Evolutionary conservation across 2,113 vertebrate genomes (phyloP).

Genomic region (Hemiprocne comata): DNA sequence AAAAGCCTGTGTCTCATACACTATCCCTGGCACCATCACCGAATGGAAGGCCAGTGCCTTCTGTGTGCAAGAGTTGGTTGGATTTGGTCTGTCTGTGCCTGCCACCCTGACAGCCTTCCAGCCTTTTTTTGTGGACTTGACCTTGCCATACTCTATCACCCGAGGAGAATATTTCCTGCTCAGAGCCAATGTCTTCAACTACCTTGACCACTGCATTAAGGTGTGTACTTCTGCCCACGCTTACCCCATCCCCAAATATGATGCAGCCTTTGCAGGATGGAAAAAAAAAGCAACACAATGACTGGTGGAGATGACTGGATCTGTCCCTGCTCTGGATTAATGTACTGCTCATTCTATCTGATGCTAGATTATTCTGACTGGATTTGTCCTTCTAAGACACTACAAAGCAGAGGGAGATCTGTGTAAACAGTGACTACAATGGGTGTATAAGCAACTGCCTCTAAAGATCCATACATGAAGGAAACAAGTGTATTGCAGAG

Average conservation of each 20-base stretch:
- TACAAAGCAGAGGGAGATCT: background rate
- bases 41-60: conserved; percentile 84
- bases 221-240: conserved; percentile 1
- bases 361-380: background rate
- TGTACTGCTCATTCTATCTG: background rate
- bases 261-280: background rate
- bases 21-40: conserved; percentile 85
- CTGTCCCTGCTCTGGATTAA: background rate
- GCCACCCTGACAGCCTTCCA: conserved; percentile 75
- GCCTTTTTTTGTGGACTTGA: conserved; percentile 86
- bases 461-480: background rate
- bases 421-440: background rate
- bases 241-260: background rate
- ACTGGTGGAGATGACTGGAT: background rate
- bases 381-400: background rate
- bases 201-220: conserved; percentile 43
- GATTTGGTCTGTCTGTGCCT: conserved; percentile 81
- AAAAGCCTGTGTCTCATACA: conserved; percentile 40
- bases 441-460: background rate
- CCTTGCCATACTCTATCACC: conserved; percentile 83
- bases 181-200: conserved; percentile 79
- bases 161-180: conserved; percentile 81
- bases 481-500: background rate
- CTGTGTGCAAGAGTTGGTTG: conserved; percentile 76
- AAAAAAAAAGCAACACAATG: background rate